These are phyloP conservation scores for Sebastes flavidus DNA, from an alignment of 2,797 vertebrate species.

Conservation along the genomic window DNA sequence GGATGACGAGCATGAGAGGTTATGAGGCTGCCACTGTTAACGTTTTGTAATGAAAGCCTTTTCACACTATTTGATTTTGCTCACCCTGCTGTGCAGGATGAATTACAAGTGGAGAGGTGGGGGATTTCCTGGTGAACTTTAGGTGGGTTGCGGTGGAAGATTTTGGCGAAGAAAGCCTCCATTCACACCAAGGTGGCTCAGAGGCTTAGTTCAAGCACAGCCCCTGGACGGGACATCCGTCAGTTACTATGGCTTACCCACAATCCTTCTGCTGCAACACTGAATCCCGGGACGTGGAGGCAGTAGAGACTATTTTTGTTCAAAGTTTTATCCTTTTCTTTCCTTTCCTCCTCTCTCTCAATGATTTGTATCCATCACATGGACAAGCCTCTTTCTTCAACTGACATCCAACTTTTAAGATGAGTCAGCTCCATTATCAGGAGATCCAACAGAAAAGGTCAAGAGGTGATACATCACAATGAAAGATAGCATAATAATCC, in stretches of 20 bases:
- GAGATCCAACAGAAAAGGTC: neutral
- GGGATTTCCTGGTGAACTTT: constrained; percentile 17
- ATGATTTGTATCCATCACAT: neutral
- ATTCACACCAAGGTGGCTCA: constrained; percentile 42
- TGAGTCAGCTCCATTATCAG: neutral
- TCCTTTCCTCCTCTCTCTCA: neutral
- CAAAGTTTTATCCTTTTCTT: neutral
- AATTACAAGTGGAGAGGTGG: constrained; percentile 26
- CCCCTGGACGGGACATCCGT: constrained; percentile 31
- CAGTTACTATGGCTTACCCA: constrained; percentile 42
- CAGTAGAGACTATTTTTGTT: neutral
- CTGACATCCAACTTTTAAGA: neutral
- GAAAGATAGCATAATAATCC: neutral
- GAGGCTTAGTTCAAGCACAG: constrained; percentile 46
- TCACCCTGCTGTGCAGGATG: neutral
- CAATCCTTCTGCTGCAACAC: constrained; percentile 42
- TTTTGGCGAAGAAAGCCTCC: constrained; percentile 7
- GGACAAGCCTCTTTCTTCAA: neutral
- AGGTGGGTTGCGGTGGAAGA: neutral
- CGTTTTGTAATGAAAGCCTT: constrained; percentile 22
- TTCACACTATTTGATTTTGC: constrained; percentile 22
- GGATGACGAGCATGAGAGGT: constrained; percentile 18
- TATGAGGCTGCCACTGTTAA: constrained; percentile 2
- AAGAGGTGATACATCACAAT: neutral
- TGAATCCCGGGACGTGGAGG: constrained; percentile 24